Base-by-base conservation (phyloP, 2,113 vertebrate genomes). In the Poeciliopsis prolifica region DNA sequence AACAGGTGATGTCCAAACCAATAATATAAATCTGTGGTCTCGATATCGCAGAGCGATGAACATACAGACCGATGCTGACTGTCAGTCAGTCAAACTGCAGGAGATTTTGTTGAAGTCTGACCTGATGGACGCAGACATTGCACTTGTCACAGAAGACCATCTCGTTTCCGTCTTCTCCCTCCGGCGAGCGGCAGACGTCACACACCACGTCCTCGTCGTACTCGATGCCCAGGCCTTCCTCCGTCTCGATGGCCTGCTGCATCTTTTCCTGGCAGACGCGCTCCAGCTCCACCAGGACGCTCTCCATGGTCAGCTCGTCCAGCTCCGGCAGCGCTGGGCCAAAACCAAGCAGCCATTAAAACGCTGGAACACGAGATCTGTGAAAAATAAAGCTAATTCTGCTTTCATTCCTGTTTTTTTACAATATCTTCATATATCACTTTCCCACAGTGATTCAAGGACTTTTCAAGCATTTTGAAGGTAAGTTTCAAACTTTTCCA, bases 81-180 rank as follows among this genome's bases (percentile, higher is more conserved):
- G 19, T 17, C 15, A 48, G 4, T 17, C 15, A 19, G 14, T 15
- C 42, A 14, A 44, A 14, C 42, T 13, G 15, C 1, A 48, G 44
- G 44, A 17, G 17, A 10, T 7, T 60, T 2, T 2, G 12, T 7
- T 26, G 1, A 9, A 42, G 42, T 8, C 84, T 91, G 78, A 98
- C 98, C 97, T 99, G 98, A 90, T 99, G 98, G 74, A 99, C 98
- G 0, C 98, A 99, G 89, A 99, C 95, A 5, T 99, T 97, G 93
- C 98, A 99, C 82, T 98, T 98, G 95, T 99, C 98, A 37, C 98
- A 99, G 83, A 99, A 99, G 54, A 99, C 98, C 98, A 99, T 99
- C 94, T 99, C 98, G 4, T 99, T 99, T 86, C 98, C 96, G 1
- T 98, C 98, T 86, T 99, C 98, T 0, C 97, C 97, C 90, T 99